Base-by-base conservation (phyloP, 2,113 vertebrate genomes). In the Boleophthalmus pectinirostris region DNA sequence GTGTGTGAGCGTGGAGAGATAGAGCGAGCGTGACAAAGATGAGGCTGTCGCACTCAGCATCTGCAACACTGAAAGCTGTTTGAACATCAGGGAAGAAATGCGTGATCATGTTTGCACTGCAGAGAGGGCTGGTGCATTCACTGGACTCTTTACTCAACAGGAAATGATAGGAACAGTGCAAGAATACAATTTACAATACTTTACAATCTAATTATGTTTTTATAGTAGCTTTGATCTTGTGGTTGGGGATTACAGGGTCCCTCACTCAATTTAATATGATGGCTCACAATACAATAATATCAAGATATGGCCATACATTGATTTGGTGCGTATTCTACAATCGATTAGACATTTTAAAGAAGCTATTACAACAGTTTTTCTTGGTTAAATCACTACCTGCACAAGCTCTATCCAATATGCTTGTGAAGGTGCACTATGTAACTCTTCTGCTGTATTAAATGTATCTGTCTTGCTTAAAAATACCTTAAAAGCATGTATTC, bases 21-120 rank as follows among this genome's bases (percentile, higher is more conserved):
- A 21, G 7, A 54, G 51, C 2, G 20, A 54, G 51, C 51, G 51
- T 54, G 51, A 54, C 51, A 54, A 21, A n/a, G 15, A 16, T 25
- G 58, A 18, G 15, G 24, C 33, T 64, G 61, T 64, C 33, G 18
- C 61, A 64, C 33, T 38, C 33, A 38, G 20, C 25, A 64, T 43
- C 61, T 64, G 33, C 58, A 61, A 16, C 14, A 61, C 24, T 61
- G 58, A 58, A 25, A 58, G 33, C 13, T 33, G 58, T 61, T 61
- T 61, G 24, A 33, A 61, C 24, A 61, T 29, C 24, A 33, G 25
- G 58, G 58, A 61, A 61, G 58, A 18, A 61, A 12, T 60, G 15
- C 23, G 29, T 33, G 24, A 29, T 60, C 24, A 60, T 29, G 24
- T 60, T 60, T 60, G 14, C 58, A 33, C 24, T 33, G 24, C 25